Base-by-base conservation (phyloP, 2,797 vertebrate genomes). In the Heterohyrax brucei region DNA sequence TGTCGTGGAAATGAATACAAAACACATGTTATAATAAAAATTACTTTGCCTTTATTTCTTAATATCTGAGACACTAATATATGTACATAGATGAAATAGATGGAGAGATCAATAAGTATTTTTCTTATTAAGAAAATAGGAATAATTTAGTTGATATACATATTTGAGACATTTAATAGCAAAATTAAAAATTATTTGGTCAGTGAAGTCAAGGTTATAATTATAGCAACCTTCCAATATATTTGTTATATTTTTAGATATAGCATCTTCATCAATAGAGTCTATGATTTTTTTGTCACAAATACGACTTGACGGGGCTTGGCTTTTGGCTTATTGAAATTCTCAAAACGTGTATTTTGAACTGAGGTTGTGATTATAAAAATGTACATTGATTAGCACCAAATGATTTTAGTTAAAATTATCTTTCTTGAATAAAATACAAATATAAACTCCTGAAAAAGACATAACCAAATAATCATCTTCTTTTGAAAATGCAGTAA, bases 351-450 rank as follows among this genome's bases (percentile, higher is more conserved):
- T 46, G 0, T 76, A 90, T 85, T 75, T 91, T 10, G 84, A 80
- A 50, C 22, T 78, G 3, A 39, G 5, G 75, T 61, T 28, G 28
- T 62, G 18, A 48, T 82, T 56, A 26, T 87, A 66, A 91, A 9
- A 78, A 84, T 30, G 81, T 83, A 76, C 75, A 8, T 92, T 90
- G 7, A 93, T 72, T 87, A 86, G 77, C 44, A 77, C 61, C 30
- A 91, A 95, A 64, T 78, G 39, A 66, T 86, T 92, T 76, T 39
- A 70, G 12, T 70, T 93, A 76, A 50, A 92, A 93, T 48, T 85
- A 7, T 3, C 53, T 84, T 76, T 76, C 83, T 44, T 93, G n/a
- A 94, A 75, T 78, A 95, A 39, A 46, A 2, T 1, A 68, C 94
- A 93, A 81, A 94, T 72, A 8, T n/a, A 91, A 84, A 61, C 7